These are phyloP conservation scores for human DNA, from an alignment of 2,113 vertebrate species.

Conservation along the genomic window GRCh38 chr11:70849001-70849500, in stretches of 20 bases:
- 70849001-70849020: background rate
- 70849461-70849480: accelerated
- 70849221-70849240: background rate
- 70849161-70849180: background rate
- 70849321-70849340: background rate
- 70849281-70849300: background rate
- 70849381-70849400: accelerated
- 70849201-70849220: background rate
- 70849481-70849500: accelerated
- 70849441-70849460: accelerated
- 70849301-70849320: background rate
- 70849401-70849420: accelerated
- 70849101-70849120: too few relatives aligned
- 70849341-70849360: background rate
- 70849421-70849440: accelerated
- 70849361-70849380: accelerated
- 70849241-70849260: background rate
- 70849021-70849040: accelerated
- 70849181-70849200: background rate
- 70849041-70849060: accelerated
- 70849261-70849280: background rate
- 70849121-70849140: background rate
- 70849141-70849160: too few relatives aligned
- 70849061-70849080: accelerated
- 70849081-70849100: accelerated